Conservation (phyloP, 2,797 vertebrate genomes). For the Muscicapa striata region DNA sequence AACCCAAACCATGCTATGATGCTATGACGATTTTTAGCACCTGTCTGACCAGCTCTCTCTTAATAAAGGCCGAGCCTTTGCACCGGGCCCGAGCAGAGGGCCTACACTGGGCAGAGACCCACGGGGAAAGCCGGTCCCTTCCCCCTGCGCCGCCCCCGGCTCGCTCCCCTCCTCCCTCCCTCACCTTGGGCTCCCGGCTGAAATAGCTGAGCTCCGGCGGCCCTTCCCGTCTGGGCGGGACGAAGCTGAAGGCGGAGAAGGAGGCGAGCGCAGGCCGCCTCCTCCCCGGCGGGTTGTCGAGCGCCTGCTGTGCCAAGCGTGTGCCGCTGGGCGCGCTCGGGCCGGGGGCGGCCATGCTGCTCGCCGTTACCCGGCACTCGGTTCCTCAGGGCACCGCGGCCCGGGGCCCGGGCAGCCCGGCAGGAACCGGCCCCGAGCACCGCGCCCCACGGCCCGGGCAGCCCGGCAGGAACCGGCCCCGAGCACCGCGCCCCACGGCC, state of each 20-base stretch:
- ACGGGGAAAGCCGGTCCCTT: fast-evolving
- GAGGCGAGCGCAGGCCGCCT: neutral
- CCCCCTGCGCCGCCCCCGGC: fast-evolving
- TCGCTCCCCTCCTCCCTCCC: fast-evolving
- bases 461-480: too few species aligned
- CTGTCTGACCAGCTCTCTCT: neutral
- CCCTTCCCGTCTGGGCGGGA: conserved; percentile 61
- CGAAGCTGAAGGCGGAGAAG: conserved; percentile 62
- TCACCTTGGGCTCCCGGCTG: conserved; percentile 52
- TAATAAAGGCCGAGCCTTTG: fast-evolving
- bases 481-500: too few species aligned
- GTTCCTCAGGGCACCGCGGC: too few species aligned
- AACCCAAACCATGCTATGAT: neutral
- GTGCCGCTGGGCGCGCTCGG: fast-evolving
- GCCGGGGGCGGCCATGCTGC: neutral
- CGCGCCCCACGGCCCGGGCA: too few species aligned
- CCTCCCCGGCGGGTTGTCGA: neutral
- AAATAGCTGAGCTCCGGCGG: conserved; percentile 74
- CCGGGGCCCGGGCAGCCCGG: too few species aligned
- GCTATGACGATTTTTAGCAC: neutral
- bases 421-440: too few species aligned
- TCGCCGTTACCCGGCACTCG: neutral
- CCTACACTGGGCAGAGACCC: fast-evolving
- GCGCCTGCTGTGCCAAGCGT: neutral
- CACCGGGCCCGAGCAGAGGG: fast-evolving